phyloP scores from a whole-genome alignment of 2,888 invertebrate species.

The Piscicola geometra region DNA sequence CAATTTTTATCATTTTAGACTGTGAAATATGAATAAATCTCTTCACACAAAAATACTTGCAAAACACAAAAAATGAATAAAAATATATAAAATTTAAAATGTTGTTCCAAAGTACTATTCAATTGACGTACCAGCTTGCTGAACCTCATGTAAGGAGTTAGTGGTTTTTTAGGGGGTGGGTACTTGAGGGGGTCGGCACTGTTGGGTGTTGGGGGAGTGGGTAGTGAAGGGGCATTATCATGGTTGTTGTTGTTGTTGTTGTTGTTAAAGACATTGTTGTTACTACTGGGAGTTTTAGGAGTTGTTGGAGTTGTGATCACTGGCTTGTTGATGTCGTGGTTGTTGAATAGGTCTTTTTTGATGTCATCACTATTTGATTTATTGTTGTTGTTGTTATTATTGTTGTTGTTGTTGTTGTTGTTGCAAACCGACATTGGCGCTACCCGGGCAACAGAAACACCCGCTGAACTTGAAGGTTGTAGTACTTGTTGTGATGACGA shows the following conservation, averaged over 20 bases:
- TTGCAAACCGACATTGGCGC: background rate
- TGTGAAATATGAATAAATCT: too few species aligned
- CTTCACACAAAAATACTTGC: too few species aligned
- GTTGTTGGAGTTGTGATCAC: too few species aligned
- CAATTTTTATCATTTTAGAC: too few species aligned
- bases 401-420: background rate
- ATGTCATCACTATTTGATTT: too few species aligned
- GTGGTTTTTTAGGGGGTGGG: conserved; percentile 44
- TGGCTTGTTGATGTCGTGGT: background rate
- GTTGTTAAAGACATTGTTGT: background rate
- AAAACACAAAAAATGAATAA: too few species aligned
- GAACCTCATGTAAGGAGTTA: conserved; percentile 46
- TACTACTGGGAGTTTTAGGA: background rate
- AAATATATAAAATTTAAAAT: too few species aligned
- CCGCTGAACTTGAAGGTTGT: background rate
- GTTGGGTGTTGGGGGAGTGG: background rate
- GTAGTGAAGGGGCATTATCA: too few species aligned
- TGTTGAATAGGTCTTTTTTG: too few species aligned
- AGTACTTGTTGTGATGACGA: background rate
- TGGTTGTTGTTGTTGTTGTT: background rate
- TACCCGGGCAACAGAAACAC: background rate
- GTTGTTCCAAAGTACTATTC: background rate
- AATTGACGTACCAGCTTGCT: conserved; percentile 41
- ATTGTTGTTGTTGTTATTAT: background rate
- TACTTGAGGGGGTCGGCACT: conserved; percentile 13